Evolutionary conservation across 2,113 vertebrate species (phyloP).

Genomic region (Talpa occidentalis): DNA sequence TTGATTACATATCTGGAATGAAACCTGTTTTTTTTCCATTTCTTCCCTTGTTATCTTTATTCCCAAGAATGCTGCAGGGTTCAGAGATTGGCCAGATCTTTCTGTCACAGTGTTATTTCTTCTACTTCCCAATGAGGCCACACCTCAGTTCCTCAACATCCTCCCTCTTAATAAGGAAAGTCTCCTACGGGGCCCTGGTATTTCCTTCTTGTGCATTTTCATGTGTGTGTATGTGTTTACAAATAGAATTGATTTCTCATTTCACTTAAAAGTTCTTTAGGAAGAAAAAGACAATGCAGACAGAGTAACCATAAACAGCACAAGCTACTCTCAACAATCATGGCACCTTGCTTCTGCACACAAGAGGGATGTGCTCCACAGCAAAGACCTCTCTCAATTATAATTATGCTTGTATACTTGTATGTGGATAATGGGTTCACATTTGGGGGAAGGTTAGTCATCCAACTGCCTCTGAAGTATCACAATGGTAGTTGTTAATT

Average conservation of each 20-base stretch:
- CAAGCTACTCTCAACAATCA: background rate
- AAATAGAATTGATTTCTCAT: background rate
- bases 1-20: background rate
- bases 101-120: rapidly evolving
- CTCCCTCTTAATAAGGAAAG: background rate
- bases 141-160: background rate
- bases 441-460: background rate
- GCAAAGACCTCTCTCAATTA: background rate
- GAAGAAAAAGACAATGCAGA: background rate
- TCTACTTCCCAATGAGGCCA: rapidly evolving
- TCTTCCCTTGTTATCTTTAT: background rate
- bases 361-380: background rate
- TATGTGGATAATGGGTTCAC: background rate
- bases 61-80: background rate
- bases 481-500: background rate
- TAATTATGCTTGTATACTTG: background rate
- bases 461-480: background rate
- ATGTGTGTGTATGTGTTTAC: background rate
- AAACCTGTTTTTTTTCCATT: background rate
- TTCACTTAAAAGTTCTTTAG: background rate
- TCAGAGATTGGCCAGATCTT: background rate
- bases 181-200: background rate
- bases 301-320: too few relatives aligned
- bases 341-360: background rate
- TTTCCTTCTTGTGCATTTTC: background rate